phyloP scores from a whole-genome alignment of 2,797 vertebrate species.

The Hypotaenidia okinawae region DNA sequence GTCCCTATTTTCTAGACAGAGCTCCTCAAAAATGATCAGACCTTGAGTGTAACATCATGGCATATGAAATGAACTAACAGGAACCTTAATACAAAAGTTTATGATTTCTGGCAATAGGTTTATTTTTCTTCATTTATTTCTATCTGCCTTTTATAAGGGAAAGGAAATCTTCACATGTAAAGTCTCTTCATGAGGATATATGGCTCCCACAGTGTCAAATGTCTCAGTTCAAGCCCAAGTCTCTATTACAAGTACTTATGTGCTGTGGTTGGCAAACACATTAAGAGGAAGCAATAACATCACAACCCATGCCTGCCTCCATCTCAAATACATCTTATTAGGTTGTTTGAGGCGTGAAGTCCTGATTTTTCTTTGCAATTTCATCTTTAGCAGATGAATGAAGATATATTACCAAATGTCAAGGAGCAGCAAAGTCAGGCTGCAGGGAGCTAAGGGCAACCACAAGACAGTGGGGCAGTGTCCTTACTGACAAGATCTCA shows the following conservation, averaged over 20 bases:
- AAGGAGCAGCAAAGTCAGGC: background rate
- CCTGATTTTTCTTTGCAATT: background rate
- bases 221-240: background rate
- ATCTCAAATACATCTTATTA: background rate
- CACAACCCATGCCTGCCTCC: background rate
- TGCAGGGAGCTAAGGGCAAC: background rate
- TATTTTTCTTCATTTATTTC: background rate
- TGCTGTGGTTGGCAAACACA: background rate
- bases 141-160: background rate
- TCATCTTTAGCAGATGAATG: background rate
- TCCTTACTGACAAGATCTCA: background rate
- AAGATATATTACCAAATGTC: background rate
- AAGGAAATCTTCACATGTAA: background rate
- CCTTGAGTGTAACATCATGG: background rate
- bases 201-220: background rate
- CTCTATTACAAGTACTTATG: background rate
- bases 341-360: background rate
- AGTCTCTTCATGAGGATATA: background rate
- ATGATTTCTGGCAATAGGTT: background rate
- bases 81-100: background rate
- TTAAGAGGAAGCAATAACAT: background rate
- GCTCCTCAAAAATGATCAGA: background rate
- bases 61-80: background rate
- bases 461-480: background rate
- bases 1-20: background rate